Evolutionary conservation across 2,888 invertebrate species (phyloP), one percentile per base, ranked within the genome.

Genomic region (Teleiodes luculella): DNA sequence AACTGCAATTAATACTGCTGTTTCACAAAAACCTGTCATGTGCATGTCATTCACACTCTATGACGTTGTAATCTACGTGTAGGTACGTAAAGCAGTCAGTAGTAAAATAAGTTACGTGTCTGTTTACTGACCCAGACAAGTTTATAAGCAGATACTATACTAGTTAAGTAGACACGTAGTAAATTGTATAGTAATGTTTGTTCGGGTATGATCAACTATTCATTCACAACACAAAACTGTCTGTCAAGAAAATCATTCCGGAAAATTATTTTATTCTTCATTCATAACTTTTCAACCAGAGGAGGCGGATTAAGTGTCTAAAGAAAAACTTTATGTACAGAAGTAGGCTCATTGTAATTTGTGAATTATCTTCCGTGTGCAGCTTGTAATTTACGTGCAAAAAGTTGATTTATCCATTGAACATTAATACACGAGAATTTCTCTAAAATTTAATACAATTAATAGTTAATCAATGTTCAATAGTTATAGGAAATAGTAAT

Each of bases 1-100:
- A 49, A 49, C 36, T 49, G 36, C 49, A 49, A 16, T 33, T 47
- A n/a, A n/a, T 35, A 47, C 33, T 33, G 47, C 3, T 16, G 18
- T 8, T 6, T 14, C 20, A 51, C 67, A 68, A 68, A 70, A 74
- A 72, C 65, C 62, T 60, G 67, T 69, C 75, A 74, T 70, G 72
- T 76, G 80, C 74, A 76, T 81, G 81, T 80, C 86, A 85, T 85
- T 85, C 83, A 85, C 82, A 43, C 53, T 13, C 61, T 63, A 68
- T 75, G 78, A 74, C 78, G 78, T 71, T 72, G 73, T 69, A 64
- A 62, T 70, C 67, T 64, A 70, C 69, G 71, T 68, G 66, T 70
- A 74, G 69, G 67, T 72, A 74, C 70, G 67, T 72, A 70, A 48
- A 49, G 54, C 39, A 39, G 16, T 16, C 39, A 53, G 48, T 74